Base-by-base conservation (phyloP, 2,797 vertebrate species). In the Australoheros facetus region DNA sequence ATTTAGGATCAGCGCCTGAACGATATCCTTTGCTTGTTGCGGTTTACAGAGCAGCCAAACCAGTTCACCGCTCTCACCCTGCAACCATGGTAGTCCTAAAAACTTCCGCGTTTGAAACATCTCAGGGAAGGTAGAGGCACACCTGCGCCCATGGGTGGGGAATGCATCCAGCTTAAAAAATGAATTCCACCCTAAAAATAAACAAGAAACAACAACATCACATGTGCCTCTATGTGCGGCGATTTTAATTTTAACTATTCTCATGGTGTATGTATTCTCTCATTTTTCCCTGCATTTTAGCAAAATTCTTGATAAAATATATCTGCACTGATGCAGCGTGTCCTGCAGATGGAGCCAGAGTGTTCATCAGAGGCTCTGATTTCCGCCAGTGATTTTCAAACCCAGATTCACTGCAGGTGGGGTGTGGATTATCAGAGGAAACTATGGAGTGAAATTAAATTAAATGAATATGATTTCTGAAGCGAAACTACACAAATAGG, bases 21-120 rank as follows among this genome's bases (percentile, higher is more conserved):
- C 10, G 5, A 48, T 19, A 2, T 34, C 2, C 3, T 7, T 42
- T 1, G 32, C 17, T 42, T 37, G 7, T 6, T 10, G 2, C 10
- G 8, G 16, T 13, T 59, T 2, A 17, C 4, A 39, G 1, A 10
- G 4, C 34, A 30, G 17, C 5, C 5, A 17, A 14, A 32, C 28
- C 48, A 51, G 4, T 17, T 48, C 9, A 2, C 7, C 2, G 0
- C 10, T 2, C 19, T 26, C 37, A 8, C 9, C 26, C 62, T 66
- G 62, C 23, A 48, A 66, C 42, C 42, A 66, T 30, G 42, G 28
- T 26, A 48, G 62, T 48, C 14, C 5, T 48, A 28, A 13, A 81
- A 84, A 87, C 92, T 93, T 93, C 92, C 92, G 91, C 14, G 89
- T 92, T 86, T 32, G 64, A 77, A 80, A 77, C 32, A 56, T 53